These are phyloP conservation scores for Leptinotarsa lineolata DNA, from an alignment of 1,140 invertebrate species.

Conservation along the genomic window DNA sequence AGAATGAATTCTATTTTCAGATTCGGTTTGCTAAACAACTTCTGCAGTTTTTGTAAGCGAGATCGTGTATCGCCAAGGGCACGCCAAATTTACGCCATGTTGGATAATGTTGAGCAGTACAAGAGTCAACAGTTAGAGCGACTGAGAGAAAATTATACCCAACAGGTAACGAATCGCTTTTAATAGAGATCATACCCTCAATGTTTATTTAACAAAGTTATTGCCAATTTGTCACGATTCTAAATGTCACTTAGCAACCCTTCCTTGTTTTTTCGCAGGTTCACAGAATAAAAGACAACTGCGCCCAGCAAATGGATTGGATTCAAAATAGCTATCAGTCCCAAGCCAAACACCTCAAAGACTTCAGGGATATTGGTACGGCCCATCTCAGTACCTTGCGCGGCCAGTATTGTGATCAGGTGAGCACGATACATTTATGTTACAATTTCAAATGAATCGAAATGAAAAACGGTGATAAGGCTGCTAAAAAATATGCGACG, in stretches of 20 bases:
- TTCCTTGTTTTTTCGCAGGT: conserved; percentile 60
- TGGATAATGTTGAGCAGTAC: conserved; percentile 89
- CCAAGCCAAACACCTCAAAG: conserved; percentile 84
- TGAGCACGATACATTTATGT: conserved; percentile 53
- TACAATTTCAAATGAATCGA: neutral
- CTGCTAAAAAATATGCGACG: too few species aligned
- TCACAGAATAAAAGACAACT: conserved; percentile 88
- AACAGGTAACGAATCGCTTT: conserved; percentile 69
- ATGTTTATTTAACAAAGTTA: conserved; percentile 18
- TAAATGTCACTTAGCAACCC: neutral
- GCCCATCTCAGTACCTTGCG: conserved; percentile 81
- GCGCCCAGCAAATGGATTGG: conserved; percentile 89
- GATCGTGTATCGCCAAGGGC: conserved; percentile 73
- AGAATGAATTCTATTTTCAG: conserved; percentile 56
- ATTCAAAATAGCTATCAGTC: conserved; percentile 88
- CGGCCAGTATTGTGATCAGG: conserved; percentile 92
- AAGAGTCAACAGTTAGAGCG: conserved; percentile 86
- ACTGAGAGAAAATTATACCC: conserved; percentile 87
- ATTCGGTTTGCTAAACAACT: conserved; percentile 66
- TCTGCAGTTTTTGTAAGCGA: conserved; percentile 70
- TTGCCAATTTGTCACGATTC: too few species aligned
- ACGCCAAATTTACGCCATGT: conserved; percentile 80
- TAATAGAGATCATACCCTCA: too few species aligned
- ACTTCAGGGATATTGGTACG: conserved; percentile 88
- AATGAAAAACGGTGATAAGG: too few species aligned